phyloP scores from a whole-genome alignment of 2,888 invertebrate genomes.

The Branchipolynoe longqiensis region DNA sequence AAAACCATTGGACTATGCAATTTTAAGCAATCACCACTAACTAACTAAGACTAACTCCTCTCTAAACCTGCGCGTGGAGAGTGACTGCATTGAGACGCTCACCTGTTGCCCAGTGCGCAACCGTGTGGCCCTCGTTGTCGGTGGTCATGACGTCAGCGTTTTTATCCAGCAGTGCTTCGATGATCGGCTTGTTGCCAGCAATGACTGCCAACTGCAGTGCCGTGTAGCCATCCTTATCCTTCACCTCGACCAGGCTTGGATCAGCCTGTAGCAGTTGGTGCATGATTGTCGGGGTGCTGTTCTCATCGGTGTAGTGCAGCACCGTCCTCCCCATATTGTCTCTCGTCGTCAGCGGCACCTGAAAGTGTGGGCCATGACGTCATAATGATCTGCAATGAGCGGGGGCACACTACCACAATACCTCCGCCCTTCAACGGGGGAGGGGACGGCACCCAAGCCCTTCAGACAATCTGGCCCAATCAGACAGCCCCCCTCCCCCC shows the following conservation, averaged over 20 bases:
- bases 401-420: too few species aligned
- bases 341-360: constrained; percentile 64
- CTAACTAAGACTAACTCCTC: too few species aligned
- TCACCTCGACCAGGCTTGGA: constrained; percentile 83
- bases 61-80: too few species aligned
- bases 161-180: constrained; percentile 92
- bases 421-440: too few species aligned
- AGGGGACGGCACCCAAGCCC: too few species aligned
- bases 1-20: too few species aligned
- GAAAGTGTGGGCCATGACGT: too few species aligned
- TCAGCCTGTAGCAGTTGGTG: constrained; percentile 88
- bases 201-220: constrained; percentile 95
- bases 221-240: constrained; percentile 89
- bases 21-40: too few species aligned
- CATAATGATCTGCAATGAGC: too few species aligned
- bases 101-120: constrained; percentile 99
- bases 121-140: constrained; percentile 96
- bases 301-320: constrained; percentile 94
- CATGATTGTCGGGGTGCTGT: constrained; percentile 86
- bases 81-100: too few species aligned
- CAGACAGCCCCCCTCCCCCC: too few species aligned
- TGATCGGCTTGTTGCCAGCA: constrained; percentile 76
- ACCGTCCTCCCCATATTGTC: constrained; percentile 85
- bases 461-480: too few species aligned
- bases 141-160: constrained; percentile 94